phyloP scores from a whole-genome alignment of 1,140 invertebrate species.

The Drosophila auraria region DNA sequence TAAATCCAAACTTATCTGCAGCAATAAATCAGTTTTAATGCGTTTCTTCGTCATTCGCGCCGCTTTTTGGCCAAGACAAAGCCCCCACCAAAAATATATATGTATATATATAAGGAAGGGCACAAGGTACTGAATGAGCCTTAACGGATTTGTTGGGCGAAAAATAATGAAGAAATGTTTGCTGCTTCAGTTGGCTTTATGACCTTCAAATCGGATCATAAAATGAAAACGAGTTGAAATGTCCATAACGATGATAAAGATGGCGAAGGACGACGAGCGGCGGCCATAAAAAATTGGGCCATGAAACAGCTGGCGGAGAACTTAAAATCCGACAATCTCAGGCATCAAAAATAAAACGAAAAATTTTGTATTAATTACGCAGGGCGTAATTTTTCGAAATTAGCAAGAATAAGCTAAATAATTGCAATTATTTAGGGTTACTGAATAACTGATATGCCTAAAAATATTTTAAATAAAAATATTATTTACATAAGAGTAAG shows the following conservation, averaged over 20 bases:
- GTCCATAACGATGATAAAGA: slow-evolving; percentile 29
- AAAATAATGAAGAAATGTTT: neutral
- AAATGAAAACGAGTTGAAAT: slow-evolving; percentile 50
- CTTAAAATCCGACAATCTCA: slow-evolving; percentile 3
- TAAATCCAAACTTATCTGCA: slow-evolving; percentile 78
- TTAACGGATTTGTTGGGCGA: slow-evolving; percentile 44
- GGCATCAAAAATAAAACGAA: neutral
- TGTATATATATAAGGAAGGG: neutral
- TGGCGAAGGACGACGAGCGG: neutral
- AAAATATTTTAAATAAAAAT: neutral
- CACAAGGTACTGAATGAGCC: slow-evolving; percentile 6
- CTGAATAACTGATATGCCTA: neutral
- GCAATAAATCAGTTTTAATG: slow-evolving; percentile 82
- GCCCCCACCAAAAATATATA: neutral
- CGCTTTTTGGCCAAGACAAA: slow-evolving; percentile 43
- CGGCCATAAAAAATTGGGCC: slow-evolving; percentile 24
- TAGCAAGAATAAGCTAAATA: neutral
- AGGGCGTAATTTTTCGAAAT: neutral
- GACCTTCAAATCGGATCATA: slow-evolving; percentile 47
- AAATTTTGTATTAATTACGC: neutral
- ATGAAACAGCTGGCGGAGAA: slow-evolving; percentile 10
- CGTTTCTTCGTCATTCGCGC: slow-evolving; percentile 54
- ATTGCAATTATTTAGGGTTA: neutral
- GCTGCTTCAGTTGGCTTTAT: slow-evolving; percentile 37
- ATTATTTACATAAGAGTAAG: neutral